Evolutionary conservation across 2,113 vertebrate species (phyloP).

Genomic region (Zosterops borbonicus): DNA sequence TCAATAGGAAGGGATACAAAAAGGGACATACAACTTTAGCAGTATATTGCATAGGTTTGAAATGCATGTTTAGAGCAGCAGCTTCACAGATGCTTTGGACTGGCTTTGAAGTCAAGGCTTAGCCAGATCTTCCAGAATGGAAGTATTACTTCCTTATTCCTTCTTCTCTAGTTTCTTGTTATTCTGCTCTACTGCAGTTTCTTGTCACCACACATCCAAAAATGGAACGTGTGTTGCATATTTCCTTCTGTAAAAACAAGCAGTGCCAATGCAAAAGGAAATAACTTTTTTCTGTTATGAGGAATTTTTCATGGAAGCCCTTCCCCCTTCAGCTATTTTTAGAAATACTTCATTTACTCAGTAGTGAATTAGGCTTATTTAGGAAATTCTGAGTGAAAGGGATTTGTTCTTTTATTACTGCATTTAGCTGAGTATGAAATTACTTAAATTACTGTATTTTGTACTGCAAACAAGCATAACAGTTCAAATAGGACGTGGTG

Average conservation of each 20-base stretch:
- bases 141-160: background rate
- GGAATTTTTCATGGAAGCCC: background rate
- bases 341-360: background rate
- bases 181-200: background rate
- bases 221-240: fast-evolving
- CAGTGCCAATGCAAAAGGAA: background rate
- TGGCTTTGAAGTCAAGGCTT: background rate
- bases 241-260: background rate
- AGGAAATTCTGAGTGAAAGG: background rate
- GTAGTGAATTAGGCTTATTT: background rate
- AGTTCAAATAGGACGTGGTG: background rate
- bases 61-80: background rate
- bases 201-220: background rate
- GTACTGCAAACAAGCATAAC: background rate
- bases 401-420: background rate
- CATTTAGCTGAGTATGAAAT: background rate
- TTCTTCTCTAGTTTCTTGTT: background rate
- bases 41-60: background rate
- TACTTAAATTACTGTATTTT: background rate
- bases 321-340: background rate
- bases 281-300: background rate
- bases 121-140: background rate
- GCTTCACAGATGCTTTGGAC: background rate
- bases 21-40: background rate
- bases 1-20: background rate